phyloP scores from a whole-genome alignment of 2,113 vertebrate species.

The Mohoua ochrocephala region DNA sequence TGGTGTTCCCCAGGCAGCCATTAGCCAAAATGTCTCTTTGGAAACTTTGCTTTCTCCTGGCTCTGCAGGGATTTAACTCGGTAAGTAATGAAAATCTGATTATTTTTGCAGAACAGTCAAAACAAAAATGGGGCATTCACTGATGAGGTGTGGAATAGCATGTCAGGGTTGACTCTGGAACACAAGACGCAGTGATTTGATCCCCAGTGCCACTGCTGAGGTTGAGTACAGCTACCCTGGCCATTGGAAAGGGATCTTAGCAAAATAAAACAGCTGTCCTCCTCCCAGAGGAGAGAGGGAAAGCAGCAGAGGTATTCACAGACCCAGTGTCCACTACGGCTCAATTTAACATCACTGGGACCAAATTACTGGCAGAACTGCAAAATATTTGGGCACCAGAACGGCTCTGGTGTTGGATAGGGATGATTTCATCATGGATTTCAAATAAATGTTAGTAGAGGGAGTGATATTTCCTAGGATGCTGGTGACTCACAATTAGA shows the following conservation, averaged over 20 bases:
- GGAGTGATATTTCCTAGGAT: background rate
- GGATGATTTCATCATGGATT: background rate
- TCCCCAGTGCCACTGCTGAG: background rate
- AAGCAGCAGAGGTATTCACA: background rate
- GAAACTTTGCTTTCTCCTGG: constrained; percentile 29
- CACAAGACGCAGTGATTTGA: background rate
- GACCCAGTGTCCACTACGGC: background rate
- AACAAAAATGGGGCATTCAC: constrained; percentile 7
- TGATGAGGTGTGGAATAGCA: constrained; percentile 43
- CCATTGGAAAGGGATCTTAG: background rate
- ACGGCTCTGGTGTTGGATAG: background rate
- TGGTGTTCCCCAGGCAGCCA: constrained; percentile 19
- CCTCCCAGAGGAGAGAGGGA: background rate
- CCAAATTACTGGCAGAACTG: background rate
- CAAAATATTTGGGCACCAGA: background rate
- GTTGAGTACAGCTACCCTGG: background rate
- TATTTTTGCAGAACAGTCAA: constrained; percentile 37
- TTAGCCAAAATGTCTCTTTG: constrained; percentile 18
- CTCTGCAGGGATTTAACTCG: constrained; percentile 1
- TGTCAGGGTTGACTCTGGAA: constrained; percentile 10
- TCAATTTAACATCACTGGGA: background rate
- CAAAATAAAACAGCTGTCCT: background rate
- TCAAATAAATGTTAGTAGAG: background rate
- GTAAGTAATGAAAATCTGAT: constrained; percentile 43
- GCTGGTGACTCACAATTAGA: background rate